A percentile compares a stretch with the other conserved stretches of the same genome.
These are phyloP conservation scores for Hemicrepidius hirtus DNA, from an alignment of 2,888 invertebrate species.

Conservation along the genomic window DNA sequence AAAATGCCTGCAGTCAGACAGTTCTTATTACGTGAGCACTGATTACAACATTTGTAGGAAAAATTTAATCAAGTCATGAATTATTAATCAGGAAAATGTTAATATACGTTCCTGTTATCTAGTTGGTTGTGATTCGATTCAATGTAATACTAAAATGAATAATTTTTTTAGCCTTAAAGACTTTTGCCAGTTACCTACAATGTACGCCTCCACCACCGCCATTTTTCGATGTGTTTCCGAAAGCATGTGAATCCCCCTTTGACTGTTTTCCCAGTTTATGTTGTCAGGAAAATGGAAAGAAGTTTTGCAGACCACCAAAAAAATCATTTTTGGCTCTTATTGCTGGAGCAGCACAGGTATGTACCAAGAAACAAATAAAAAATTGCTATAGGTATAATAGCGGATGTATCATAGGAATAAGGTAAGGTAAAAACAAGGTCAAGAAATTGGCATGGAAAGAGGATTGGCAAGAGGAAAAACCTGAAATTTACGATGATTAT, in stretches of 20 bases:
- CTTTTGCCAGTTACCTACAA: slow-evolving; percentile 79
- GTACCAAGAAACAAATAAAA: background rate
- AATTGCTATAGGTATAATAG: background rate
- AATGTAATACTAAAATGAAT: too few species aligned
- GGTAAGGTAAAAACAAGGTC: too few species aligned
- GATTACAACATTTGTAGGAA: too few species aligned
- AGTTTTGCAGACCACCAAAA: slow-evolving; percentile 83
- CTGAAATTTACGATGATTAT: too few species aligned
- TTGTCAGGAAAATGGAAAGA: slow-evolving; percentile 84
- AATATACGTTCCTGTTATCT: too few species aligned
- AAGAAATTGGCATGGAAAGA: too few species aligned
- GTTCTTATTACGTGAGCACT: slow-evolving; percentile 77
- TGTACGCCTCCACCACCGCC: slow-evolving; percentile 83
- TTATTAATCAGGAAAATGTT: background rate
- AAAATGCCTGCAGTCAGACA: slow-evolving; percentile 78
- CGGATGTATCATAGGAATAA: too few species aligned
- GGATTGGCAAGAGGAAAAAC: too few species aligned
- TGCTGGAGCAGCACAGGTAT: slow-evolving; percentile 78
- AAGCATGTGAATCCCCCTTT: slow-evolving; percentile 80
- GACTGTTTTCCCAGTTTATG: slow-evolving; percentile 89
- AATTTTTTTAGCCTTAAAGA: slow-evolving; percentile 67
- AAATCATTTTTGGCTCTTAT: slow-evolving; percentile 81
- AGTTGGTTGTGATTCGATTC: too few species aligned
- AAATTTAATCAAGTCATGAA: too few species aligned
- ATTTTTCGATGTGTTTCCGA: slow-evolving; percentile 81